These are phyloP conservation scores for Thera britannica DNA, from an alignment of 2,888 invertebrate species.

Conservation along the genomic window DNA sequence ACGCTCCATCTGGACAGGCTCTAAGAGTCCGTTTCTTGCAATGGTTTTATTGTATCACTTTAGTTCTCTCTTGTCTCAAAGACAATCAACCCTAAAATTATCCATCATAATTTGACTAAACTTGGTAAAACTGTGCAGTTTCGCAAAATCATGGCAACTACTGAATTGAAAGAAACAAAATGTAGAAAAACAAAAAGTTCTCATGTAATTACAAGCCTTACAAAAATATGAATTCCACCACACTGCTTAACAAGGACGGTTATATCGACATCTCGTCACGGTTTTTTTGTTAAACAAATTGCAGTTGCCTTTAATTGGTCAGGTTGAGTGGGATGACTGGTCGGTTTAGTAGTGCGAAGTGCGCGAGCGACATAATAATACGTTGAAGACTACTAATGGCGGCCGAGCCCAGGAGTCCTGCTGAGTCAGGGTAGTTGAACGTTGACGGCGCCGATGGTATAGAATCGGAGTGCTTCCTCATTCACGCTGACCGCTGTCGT, in stretches of 20 bases:
- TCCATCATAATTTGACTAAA: too few species aligned
- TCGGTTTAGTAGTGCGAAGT: constrained; percentile 76
- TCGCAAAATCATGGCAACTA: constrained; percentile 3
- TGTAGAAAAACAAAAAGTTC: constrained; percentile 32
- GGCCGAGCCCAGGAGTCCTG: constrained; percentile 57
- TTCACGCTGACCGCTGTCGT: constrained; percentile 34
- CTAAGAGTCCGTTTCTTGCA: not conserved
- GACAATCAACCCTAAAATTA: not conserved
- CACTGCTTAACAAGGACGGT: constrained; percentile 69
- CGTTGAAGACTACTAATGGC: constrained; percentile 60
- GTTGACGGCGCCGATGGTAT: constrained; percentile 63
- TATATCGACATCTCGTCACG: constrained; percentile 70
- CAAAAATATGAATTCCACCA: constrained; percentile 26
- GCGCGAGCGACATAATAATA: constrained; percentile 62
- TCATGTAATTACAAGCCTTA: constrained; percentile 18
- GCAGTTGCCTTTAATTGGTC: constrained; percentile 77
- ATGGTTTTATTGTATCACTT: constrained; percentile 12
- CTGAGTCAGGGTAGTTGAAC: constrained; percentile 80
- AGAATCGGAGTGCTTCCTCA: constrained; percentile 49
- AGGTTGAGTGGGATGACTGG: constrained; percentile 73
- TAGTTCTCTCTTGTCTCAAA: not conserved
- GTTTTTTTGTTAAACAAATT: constrained; percentile 71
- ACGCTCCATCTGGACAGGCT: too few species aligned
- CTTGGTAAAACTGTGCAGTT: not conserved
- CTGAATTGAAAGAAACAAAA: constrained; percentile 17